Evolutionary conservation across 1,140 invertebrate genomes (phyloP), one percentile per base, ranked within the genome.

Genomic region (Stegodyphus dumicola): DNA sequence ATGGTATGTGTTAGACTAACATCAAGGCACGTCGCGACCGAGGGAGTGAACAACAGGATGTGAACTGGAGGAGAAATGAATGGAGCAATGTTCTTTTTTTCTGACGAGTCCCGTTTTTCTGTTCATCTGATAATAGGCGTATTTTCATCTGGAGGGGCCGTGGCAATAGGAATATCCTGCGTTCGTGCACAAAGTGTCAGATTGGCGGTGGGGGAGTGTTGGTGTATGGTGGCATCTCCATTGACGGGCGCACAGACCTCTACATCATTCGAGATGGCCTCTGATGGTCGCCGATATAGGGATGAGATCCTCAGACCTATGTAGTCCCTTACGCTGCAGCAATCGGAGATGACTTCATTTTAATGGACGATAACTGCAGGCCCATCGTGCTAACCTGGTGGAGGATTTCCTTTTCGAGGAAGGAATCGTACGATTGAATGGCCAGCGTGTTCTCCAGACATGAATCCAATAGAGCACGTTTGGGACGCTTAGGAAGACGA

Each of bases 361-460:
- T n/a, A n/a, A n/a, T n/a, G n/a, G n/a, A n/a, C n/a, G n/a, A n/a
- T n/a, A n/a, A n/a, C n/a, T n/a, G n/a, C n/a, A n/a, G n/a, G n/a
- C n/a, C n/a, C n/a, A n/a, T n/a, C n/a, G n/a, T n/a, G n/a, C n/a
- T n/a, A n/a, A n/a, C 7, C 0, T 76, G 18, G 74, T 76, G 2
- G 18, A 54, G 6, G 51, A n/a, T 60, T 56, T 76, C 70, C 70
- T 56, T 56, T 54, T 56, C 51, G 6, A 56, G 17, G 74, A 76
- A 56, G 74, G 74, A 76, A 76, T 56, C 54, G 7, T 18, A 17
- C 51, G 74, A 76, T 67, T 33, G 75, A 86, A 88, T 88, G 88
- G 87, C 83, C 89, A 91, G 91, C 86, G 90, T 91, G 88, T 56
- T 76, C 74, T 60, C 48, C 48, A 11, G 71, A 74, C 54, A 56